Evolutionary conservation across 2,113 vertebrate species (phyloP), one percentile per base, ranked within the genome.

Genomic region (Anhinga rufa): DNA sequence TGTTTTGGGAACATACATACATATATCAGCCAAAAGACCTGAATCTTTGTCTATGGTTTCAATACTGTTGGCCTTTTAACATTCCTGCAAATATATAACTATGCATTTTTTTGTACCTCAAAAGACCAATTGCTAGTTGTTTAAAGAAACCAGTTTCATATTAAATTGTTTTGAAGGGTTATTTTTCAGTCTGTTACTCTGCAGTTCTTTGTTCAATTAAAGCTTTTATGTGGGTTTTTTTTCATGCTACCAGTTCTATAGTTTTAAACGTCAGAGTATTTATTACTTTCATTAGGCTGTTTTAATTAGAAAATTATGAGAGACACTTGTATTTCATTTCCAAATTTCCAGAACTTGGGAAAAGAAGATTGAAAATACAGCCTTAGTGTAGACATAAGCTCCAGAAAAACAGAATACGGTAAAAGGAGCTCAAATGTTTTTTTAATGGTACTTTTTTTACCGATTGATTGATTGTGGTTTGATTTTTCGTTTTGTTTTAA

Each of bases 381-480:
- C 12, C 19, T 17, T 58, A 34, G 6, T 15, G 8, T 42, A 36
- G 6, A 44, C 5, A 24, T 54, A 49, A 5, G 10, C 5, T 6
- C 26, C 10, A 66, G 9, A 48, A 13, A 7, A 15, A 26, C 17
- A 22, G 32, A 74, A 7, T 4, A 36, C 4, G 61, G 29, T 24
- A 65, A 65, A 86, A 38, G 4, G 5, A 17, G 5, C 6, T 36
- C 6, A 65, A 77, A 60, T 32, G 5, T 4, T 66, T 46, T 31
- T 5, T 32, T 48, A 70, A 6, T 25, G 3, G 4, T n/a, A 44
- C 2, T 7, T 74, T 38, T 58, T 77, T 38, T 12, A 55, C 34
- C 2, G 4, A 31, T 34, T 58, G 4, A 31, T 13, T 25, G 26
- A 51, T 31, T 58, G 12, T 0, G 0, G 8, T 51, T 60, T 77